Evolutionary conservation across 2,797 vertebrate genomes (phyloP), one percentile per base, ranked within the genome.

Genomic region (Hemitrygon akajei): DNA sequence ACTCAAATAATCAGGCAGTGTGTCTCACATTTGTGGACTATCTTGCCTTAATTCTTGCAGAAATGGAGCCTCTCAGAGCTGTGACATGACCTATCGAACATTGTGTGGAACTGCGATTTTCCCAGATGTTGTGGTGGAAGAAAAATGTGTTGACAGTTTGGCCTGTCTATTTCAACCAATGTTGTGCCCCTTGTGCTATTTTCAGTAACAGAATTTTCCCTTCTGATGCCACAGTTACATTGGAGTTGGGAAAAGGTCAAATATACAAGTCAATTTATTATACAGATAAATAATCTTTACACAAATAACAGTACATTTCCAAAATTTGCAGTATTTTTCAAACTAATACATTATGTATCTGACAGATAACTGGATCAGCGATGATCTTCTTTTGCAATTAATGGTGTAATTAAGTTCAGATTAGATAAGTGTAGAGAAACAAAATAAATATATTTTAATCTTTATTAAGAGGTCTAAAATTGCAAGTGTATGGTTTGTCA

Each of bases 221-320:
- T 69, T 60, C 18, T 69, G 63, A 40, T 89, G 63, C 63, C 86
- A 69, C 16, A 25, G 86, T 89, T 89, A 34, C 66, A 89, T 20
- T 89, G 2, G n/a, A 69, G 60, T 69, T 37, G n/a, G 86, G 16
- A 69, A 37, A 89, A 89, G 86, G 63, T 89, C 63, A n/a, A 37
- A 34, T 89, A 69, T 89, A 18, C 86, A 37, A 69, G 1, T 89
- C 86, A 66, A 89, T 89, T 89, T 89, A 89, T 69, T 69, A 37
- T 69, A 37, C 14, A 89, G 22, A 66, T 89, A 89, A 89, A 89
- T 69, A 89, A 66, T 34, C 86, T 66, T 18, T 25, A 63, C 63
- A 37, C n/a, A 20, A 89, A 69, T n/a, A 22, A n/a, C 86, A 89
- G n/a, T n/a, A 9, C 20, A 20, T 37, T 89, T 89, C 60, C 63